Evolutionary conservation across 2,888 invertebrate species (phyloP), one percentile per base, ranked within the genome.

Genomic region (Hartigia nigra): DNA sequence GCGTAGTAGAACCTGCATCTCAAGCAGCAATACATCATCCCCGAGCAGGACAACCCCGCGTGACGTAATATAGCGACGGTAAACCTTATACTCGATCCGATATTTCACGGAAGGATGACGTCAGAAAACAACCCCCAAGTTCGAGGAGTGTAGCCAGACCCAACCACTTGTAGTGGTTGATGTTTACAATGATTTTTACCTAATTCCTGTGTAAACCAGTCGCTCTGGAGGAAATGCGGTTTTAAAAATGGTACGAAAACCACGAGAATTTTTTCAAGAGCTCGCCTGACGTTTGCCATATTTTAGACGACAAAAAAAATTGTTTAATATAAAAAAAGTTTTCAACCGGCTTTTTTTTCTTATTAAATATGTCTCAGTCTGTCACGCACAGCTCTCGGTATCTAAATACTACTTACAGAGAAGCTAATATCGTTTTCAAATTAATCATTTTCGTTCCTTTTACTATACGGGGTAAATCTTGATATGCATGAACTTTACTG

Each of bases 51-150:
- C 55, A 55, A 55, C 39, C 36, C 70, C 72, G 11, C 31, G 14
- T 75, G 12, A 31, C 69, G 31, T 74, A 76, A 76, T 77, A 79
- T 75, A 79, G 55, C 75, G 70, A 76, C 31, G 74, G 70, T 80
- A 78, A 80, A 78, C 75, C 69, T 80, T 69, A 74, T 70, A 36
- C 74, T 34, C 72, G 75, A 74, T 75, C 72, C 80, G 79, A 80
- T 80, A 80, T 80, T 80, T 80, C 77, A 77, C 78, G 55, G 55
- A 23, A 55, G 55, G 55, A 55, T 55, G 55, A 55, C 55, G 55
- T 55, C 23, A 55, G 55, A 55, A 55, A 55, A 55, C 55, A 55
- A 55, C 55, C 55, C 55, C 55, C 23, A 23, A 23, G 23, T 9
- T 9, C 2, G 23, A 12, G 12, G 12, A 55, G 55, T 23, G 23